phyloP scores from a whole-genome alignment of 2,797 vertebrate species.

The Poecilia wingei region DNA sequence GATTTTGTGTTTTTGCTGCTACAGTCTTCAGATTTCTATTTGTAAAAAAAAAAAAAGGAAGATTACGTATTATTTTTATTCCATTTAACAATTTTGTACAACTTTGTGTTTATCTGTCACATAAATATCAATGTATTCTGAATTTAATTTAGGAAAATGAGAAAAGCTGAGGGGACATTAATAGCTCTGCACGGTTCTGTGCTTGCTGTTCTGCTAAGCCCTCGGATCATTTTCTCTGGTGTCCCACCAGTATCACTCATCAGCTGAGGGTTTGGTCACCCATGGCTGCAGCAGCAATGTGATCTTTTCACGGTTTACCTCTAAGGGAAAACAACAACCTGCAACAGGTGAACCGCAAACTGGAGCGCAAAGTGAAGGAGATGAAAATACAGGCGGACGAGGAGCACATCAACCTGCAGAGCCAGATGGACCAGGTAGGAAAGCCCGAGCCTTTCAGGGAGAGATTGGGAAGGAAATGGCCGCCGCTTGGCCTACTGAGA shows the following conservation, averaged over 20 bases:
- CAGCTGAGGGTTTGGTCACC: conserved; percentile 26
- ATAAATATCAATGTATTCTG: not conserved
- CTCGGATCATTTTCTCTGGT: conserved; percentile 43
- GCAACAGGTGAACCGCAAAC: conserved; percentile 90
- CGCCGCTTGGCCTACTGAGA: conserved; percentile 5
- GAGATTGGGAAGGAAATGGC: not conserved
- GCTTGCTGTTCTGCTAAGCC: not conserved
- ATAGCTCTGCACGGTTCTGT: not conserved
- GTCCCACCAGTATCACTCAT: conserved; percentile 31
- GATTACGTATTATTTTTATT: not conserved
- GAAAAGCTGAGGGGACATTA: not conserved
- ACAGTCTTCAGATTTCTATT: not conserved
- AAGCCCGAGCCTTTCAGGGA: not conserved
- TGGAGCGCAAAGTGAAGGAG: conserved; percentile 96
- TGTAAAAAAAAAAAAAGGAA: not conserved
- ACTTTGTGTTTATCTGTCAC: not conserved
- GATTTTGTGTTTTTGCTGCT: too few species aligned
- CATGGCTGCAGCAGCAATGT: conserved; percentile 24
- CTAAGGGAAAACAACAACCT: conserved; percentile 90
- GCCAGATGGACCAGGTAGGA: conserved; percentile 94
- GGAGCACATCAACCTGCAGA: conserved; percentile 89
- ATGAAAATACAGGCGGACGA: conserved; percentile 94
- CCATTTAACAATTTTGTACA: not conserved
- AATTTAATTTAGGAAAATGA: not conserved
- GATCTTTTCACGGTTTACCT: conserved; percentile 40